Base-by-base conservation (phyloP, 2,888 invertebrate species). In the Bombylius discolor region DNA sequence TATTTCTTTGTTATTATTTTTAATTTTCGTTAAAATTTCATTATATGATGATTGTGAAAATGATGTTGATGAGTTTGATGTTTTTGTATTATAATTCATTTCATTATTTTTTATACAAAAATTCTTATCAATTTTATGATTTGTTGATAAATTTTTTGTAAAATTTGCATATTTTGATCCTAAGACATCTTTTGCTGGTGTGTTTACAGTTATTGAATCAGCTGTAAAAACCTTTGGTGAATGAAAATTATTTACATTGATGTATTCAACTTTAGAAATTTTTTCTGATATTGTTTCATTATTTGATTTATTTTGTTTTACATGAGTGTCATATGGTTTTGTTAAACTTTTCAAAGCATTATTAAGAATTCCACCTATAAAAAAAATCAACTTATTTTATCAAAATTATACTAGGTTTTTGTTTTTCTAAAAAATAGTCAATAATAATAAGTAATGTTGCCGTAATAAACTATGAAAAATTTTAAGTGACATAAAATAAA, bases 221-320 rank as follows among this genome's bases (percentile, higher is more conserved):
- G 87, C 79, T 32, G 85, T 84, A 64, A 90, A 90, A 0, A 90
- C 89, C 75, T 90, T 90, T 0, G 89, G 89, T 0, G 79, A 74
- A 51, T 77, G 76, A 14, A 70, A 63, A 7, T 67, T 66, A 59
- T 70, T 67, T 48, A 70, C 60, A 52, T 88, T 84, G 46, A 51
- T 55, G 39, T 55, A 55, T 68, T 87, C 89, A 72, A 88, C 88
- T 70, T 87, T 86, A 0, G 86, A 86, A 4, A 88, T 82, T 76
- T 88, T 89, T 49, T 84, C 83, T 75, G 83, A 81, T 44, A 87
- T 83, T 62, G 51, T 55, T 39, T 59, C 56, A 53, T 58, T 81
- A 81, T 59, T 81, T 79, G 32, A 14, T 50, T 50, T 50, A 51
- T 50, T 51, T 42, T 42, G 39, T 11, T 42, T 42, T 4, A 11